phyloP scores from a whole-genome alignment of 2,888 invertebrate species.

The Drosophila borealis region DNA sequence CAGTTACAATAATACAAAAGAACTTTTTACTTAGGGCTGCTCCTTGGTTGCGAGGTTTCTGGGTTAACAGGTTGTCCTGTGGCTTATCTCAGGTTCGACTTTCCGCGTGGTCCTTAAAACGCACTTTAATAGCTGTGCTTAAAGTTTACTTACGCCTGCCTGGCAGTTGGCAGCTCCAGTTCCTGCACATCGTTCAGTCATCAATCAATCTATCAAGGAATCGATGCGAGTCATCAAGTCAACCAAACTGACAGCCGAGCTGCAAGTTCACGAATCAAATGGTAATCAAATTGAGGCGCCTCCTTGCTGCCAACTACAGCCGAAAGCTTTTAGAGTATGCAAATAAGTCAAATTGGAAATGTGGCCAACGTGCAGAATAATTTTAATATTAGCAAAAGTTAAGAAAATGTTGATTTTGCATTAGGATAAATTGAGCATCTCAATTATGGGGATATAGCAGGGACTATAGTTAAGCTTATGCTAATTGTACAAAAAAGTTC shows the following conservation, averaged over 20 bases:
- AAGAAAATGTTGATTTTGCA: constrained; percentile 11
- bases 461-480: no score
- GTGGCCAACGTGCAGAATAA: constrained; percentile 16
- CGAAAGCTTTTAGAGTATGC: constrained; percentile 64
- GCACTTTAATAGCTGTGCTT: constrained; percentile 35
- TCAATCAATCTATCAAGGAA: constrained; percentile 63
- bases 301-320: constrained; percentile 32
- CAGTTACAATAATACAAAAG: constrained; percentile 66
- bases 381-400: constrained; percentile 14
- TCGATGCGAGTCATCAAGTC: constrained; percentile 75
- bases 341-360: constrained; percentile 56
- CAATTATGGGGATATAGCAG: background rate
- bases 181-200: constrained; percentile 37
- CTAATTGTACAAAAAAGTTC: background rate
- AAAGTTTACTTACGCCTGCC: constrained; percentile 16
- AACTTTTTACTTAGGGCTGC: constrained; percentile 61
- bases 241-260: constrained; percentile 63
- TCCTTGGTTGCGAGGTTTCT: constrained; percentile 28
- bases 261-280: constrained; percentile 73
- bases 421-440: background rate
- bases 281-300: constrained; percentile 64
- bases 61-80: constrained; percentile 70
- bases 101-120: constrained; percentile 12
- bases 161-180: constrained; percentile 9
- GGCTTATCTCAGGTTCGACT: constrained; percentile 15